Evolutionary conservation across 2,797 vertebrate genomes (phyloP), one percentile per base, ranked within the genome.

Genomic region (Xerus rutilus): DNA sequence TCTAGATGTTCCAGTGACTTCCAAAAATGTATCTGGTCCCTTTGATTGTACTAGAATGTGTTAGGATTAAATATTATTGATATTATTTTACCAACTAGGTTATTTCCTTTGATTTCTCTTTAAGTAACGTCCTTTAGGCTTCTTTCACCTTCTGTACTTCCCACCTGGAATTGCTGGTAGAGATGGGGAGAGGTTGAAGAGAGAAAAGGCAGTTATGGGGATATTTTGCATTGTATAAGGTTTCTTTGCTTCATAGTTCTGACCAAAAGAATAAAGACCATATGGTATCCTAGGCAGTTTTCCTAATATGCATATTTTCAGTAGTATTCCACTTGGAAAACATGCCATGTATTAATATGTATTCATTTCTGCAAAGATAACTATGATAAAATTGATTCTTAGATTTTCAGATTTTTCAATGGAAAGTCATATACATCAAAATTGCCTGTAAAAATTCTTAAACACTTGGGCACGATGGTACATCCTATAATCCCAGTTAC

Each of bases 61-160:
- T 17, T 96, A 95, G 54, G 35, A n/a, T 91, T 93, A 79, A 88
- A 77, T 87, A 35, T 94, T 32, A 6, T 73, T 76, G 70, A 17
- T 74, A 20, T 49, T 91, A 43, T 20, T 86, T 74, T 14, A 83
- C 35, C 9, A 57, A 15, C 57, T 47, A 76, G 39, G 57, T 94
- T 86, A 67, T 49, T 73, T 72, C 52, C n/a, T 57, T 69, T 88
- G 45, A 77, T 88, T 85, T 76, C 32, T 89, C 94, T 91, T 57
- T 6, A n/a, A n/a, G n/a, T 67, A 45, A n/a, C 57, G 30, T 52
- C 45, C 49, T 74, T 67, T 90, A 73, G 73, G 18, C 18, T 85
- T 72, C 74, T 69, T 49, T 52, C 5, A 8, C 5, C 74, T 90
- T 91, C 86, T 28, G 9, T 64, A 12, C n/a, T 90, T 91, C 5